A percentile compares a stretch with the other conserved stretches of the same genome.
phyloP scores from a whole-genome alignment of 2,888 invertebrate genomes.

The Erebia ligea region DNA sequence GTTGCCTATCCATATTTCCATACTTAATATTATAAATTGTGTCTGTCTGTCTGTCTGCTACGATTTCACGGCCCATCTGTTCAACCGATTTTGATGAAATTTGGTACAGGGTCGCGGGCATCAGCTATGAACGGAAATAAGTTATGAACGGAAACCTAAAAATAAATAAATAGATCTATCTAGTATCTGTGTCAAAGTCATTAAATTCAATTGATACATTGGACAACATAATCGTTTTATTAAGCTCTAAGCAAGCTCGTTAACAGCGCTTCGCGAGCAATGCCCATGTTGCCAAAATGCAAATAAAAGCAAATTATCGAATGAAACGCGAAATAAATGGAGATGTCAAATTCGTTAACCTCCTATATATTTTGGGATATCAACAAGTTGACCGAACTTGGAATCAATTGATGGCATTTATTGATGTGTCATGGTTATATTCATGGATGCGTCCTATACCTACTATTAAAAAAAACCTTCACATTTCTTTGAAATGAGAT shows the following conservation, averaged over 20 bases:
- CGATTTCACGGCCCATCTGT: no score
- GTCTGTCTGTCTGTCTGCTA: no score
- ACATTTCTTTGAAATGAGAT: no score
- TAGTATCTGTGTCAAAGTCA: constrained; percentile 12
- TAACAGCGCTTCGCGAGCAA: background rate
- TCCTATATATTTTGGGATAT: constrained; percentile 53
- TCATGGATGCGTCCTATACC: background rate
- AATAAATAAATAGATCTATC: no score
- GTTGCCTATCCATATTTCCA: no score
- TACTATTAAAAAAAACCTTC: background rate
- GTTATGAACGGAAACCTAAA: no score
- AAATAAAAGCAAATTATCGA: constrained; percentile 35
- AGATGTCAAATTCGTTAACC: constrained; percentile 63
- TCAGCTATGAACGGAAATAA: no score
- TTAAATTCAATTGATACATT: background rate
- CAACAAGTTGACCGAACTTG: constrained; percentile 45
- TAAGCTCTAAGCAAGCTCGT: background rate
- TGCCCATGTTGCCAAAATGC: constrained; percentile 5
- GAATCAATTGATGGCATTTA: constrained; percentile 53
- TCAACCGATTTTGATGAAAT: no score
- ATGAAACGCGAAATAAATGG: constrained; percentile 27
- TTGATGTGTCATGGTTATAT: constrained; percentile 30
- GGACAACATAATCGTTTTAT: background rate
- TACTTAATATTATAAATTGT: background rate
- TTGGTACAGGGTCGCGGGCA: no score